phyloP scores from a whole-genome alignment of 2,888 invertebrate species.

The Onchidella celtica region DNA sequence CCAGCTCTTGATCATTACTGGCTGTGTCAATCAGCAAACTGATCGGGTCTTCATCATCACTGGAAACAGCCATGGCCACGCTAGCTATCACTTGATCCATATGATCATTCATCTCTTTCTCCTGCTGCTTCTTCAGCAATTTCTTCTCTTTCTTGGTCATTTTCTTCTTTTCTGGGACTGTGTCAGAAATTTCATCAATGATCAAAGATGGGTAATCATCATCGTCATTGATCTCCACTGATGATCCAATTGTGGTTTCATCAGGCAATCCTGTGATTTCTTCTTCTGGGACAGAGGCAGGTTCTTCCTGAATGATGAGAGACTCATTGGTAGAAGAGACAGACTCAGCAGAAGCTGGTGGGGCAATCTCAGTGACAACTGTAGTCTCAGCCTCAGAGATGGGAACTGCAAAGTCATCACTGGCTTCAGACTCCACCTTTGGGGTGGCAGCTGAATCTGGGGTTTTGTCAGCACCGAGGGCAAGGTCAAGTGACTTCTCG shows the following conservation, averaged over 20 bases:
- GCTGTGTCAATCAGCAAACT: slow-evolving; percentile 26
- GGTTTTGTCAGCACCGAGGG: neutral
- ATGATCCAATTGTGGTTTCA: slow-evolving; percentile 42
- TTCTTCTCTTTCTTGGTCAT: slow-evolving; percentile 41
- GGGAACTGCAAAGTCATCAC: slow-evolving; percentile 44
- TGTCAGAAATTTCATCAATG: slow-evolving; percentile 47
- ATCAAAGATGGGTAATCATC: slow-evolving; percentile 45
- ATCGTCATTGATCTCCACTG: slow-evolving; percentile 46
- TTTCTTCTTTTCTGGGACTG: slow-evolving; percentile 49
- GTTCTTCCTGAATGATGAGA: slow-evolving; percentile 12
- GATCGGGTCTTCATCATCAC: slow-evolving; percentile 39
- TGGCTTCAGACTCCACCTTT: slow-evolving; percentile 33
- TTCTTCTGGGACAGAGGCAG: neutral
- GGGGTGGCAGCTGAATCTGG: slow-evolving; percentile 6
- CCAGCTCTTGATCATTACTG: slow-evolving; percentile 33
- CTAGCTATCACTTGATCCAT: slow-evolving; percentile 52
- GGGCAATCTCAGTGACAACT: slow-evolving; percentile 38
- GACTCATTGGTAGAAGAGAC: neutral
- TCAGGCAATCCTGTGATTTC: slow-evolving; percentile 15
- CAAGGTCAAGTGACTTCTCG: slow-evolving; percentile 14
- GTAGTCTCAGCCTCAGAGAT: slow-evolving; percentile 51
- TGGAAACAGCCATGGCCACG: slow-evolving; percentile 39
- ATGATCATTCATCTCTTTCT: slow-evolving; percentile 48
- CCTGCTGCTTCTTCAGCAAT: slow-evolving; percentile 46
- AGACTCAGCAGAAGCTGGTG: neutral